phyloP scores from a whole-genome alignment of 2,888 invertebrate genomes.

The Auanema freiburgensis region DNA sequence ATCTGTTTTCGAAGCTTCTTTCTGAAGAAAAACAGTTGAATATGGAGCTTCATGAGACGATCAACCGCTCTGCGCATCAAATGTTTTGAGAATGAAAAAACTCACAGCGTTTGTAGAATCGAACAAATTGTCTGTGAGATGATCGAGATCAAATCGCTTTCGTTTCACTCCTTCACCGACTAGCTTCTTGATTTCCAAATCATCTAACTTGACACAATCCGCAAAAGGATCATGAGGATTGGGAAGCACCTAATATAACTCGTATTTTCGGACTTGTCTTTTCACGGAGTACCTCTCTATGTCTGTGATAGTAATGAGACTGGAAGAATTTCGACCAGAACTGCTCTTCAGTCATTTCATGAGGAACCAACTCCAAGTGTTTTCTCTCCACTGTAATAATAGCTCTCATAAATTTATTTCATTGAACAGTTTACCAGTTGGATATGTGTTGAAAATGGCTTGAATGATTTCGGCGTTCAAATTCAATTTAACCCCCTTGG shows the following conservation, averaged over 20 bases:
- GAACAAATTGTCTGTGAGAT: conserved; percentile 35
- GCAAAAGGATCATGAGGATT: conserved; percentile 87
- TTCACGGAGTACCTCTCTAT: conserved; percentile 72
- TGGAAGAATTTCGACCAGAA: conserved; percentile 99
- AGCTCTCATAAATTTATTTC: not conserved
- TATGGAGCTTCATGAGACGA: not conserved
- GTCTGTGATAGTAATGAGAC: conserved; percentile 85
- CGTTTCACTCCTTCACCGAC: conserved; percentile 31
- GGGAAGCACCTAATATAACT: conserved; percentile 34
- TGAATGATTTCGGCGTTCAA: conserved; percentile 94
- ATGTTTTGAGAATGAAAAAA: not conserved
- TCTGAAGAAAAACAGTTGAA: conserved; percentile 24
- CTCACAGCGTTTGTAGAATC: conserved; percentile 30
- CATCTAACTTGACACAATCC: conserved; percentile 95
- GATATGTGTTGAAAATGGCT: conserved; percentile 98
- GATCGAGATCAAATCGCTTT: conserved; percentile 42
- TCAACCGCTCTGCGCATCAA: not conserved
- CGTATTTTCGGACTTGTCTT: not conserved
- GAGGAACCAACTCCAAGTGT: conserved; percentile 92
- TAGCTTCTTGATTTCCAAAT: conserved; percentile 69
- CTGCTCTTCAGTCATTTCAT: conserved; percentile 89
- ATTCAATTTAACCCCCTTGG: conserved; percentile 75
- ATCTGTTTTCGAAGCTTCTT: conserved; percentile 25
- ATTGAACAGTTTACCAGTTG: conserved; percentile 72
- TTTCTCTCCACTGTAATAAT: conserved; percentile 79